Evolutionary conservation across 1,140 invertebrate species (phyloP), one percentile per base, ranked within the genome.

Genomic region (Lithobius niger): DNA sequence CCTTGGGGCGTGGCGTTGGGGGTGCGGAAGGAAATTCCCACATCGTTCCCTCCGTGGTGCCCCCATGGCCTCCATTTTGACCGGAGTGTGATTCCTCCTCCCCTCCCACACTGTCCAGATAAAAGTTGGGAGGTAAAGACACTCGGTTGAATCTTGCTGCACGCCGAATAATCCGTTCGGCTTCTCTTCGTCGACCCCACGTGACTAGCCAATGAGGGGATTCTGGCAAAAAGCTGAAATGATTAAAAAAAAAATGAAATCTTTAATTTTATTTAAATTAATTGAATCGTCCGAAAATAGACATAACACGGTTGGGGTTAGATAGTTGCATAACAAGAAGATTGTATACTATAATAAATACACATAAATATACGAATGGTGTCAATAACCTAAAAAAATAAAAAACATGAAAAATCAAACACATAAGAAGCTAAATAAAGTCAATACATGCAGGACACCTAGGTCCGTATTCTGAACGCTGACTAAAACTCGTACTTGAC

Each of bases 181-280:
- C 54, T 2, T 51, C 47, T 1, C 26, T 1, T 6, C 24, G 21
- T 2, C 54, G 25, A 13, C 54, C 25, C 47, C 47, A 51, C 25
- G 54, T 52, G 6, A 52, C 54, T 47, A 56, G 27, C 54, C 54
- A 56, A n/a, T 56, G 47, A 19, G 40, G 47, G 21, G 54, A 56
- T 21, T 56, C 54, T 16, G 54, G 54, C 27, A 56, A 27, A 16
- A 67, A 64, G 67, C 72, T 73, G 50, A 1, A 47, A 21, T 18
- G 10, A 36, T 36, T 36, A 13, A 47, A 47, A 47, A 21, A 47
- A 21, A 47, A 13, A 47, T 15, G 18, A 40, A 40, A 40, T 13
- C 18, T 40, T 13, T 18, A 40, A 40, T 13, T 40, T 40, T 40
- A 13, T 40, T 40, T 13, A 40, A 40, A 40, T 40, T 40, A 40